Base-by-base conservation (phyloP, 2,113 vertebrate species). In the Solenodon paradoxus region DNA sequence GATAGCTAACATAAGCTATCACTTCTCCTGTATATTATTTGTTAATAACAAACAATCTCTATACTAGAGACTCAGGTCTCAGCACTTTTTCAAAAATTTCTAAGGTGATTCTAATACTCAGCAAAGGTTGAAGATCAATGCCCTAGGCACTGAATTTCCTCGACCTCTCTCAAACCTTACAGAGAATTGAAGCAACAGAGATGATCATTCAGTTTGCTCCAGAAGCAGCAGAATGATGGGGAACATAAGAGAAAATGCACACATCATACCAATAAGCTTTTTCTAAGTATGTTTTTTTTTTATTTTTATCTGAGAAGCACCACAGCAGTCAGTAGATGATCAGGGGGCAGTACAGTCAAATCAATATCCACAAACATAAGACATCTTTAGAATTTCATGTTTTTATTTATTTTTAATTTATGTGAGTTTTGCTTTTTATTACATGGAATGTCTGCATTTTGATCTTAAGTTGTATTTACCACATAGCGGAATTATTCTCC, bases 381-480 rank as follows among this genome's bases (percentile, higher is more conserved):
- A 38, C 19, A 45, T 61, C n/a, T 90, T 93, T 51, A 80, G 53
- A 88, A 71, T 91, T 69, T 78, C 40, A 26, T 49, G 12, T 32
- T 78, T 86, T 80, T 61, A 61, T 87, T 80, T 75, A 72, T 84
- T 94, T 94, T 94, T 51, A 87, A 63, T 78, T 10, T 53, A 7
- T 53, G 17, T 49, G 19, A 68, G 78, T 63, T 75, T n/a, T 88
- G 47, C 66, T 66, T 90, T 91, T n/a, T 72, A 45, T 49, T 47
- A 32, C 28, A 11, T 51, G 6, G 59, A 42, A 1, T 59, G 78
- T 20, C 77, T 91, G 40, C 20, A 45, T 88, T 82, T 77, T 82
- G 35, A 90, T 19, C 71, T 88, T 51, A 84, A 63, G 35, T 61
- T 79, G 32, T 28, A 92, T 79, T 74, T 80, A 47, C 64, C 6